phyloP scores from a whole-genome alignment of 1,140 invertebrate genomes.

The Drosophila insularis region DNA sequence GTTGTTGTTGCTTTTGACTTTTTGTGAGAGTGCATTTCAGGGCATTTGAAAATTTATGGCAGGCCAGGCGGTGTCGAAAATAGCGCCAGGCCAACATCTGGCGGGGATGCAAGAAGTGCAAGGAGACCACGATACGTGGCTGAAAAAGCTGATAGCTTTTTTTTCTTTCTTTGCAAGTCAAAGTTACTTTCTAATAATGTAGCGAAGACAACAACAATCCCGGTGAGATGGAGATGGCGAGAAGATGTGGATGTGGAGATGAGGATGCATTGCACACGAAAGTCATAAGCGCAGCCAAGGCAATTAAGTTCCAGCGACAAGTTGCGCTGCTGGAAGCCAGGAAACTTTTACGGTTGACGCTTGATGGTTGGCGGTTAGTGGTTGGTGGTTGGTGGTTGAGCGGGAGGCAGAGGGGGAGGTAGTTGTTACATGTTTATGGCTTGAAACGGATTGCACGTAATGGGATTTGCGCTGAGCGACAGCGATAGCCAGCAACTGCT shows the following conservation, averaged over 20 bases:
- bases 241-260: constrained; percentile 34
- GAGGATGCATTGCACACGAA: constrained; percentile 77
- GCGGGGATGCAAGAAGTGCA: constrained; percentile 28
- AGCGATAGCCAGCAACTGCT: constrained; percentile 69
- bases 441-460: constrained; percentile 80
- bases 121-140: constrained; percentile 46
- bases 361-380: constrained; percentile 15
- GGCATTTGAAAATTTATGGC: constrained; percentile 76
- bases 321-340: constrained; percentile 76
- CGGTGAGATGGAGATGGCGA: constrained; percentile 8
- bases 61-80: constrained; percentile 74
- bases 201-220: constrained; percentile 34
- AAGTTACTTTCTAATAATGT: constrained; percentile 77
- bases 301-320: constrained; percentile 80
- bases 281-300: constrained; percentile 78
- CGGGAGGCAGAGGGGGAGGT: constrained; percentile 24
- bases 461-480: constrained; percentile 78
- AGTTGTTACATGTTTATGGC: constrained; percentile 77
- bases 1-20: constrained; percentile 2
- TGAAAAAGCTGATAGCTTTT: constrained; percentile 55
- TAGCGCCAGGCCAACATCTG: constrained; percentile 71
- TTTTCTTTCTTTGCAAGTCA: constrained; percentile 55
- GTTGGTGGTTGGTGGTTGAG: not conserved
- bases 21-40: constrained; percentile 59
- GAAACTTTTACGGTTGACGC: constrained; percentile 40